phyloP scores from a whole-genome alignment of 35 echinoderm and acorn worm genomes.

The Hemicentrotus pulcherrimus region DNA sequence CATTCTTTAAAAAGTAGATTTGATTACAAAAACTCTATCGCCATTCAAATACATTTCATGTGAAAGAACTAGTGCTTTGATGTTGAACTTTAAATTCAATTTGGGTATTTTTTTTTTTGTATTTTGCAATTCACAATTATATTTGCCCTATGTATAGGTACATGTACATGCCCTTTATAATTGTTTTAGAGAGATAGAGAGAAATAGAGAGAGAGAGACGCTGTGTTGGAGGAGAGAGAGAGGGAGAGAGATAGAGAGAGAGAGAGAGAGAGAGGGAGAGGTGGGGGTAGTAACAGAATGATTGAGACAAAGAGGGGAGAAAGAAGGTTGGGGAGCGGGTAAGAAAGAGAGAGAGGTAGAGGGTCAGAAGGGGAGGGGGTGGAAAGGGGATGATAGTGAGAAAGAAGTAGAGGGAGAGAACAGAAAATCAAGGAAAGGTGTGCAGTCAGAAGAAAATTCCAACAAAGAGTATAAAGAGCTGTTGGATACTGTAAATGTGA shows the following conservation, averaged over 20 bases:
- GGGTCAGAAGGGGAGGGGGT: neutral
- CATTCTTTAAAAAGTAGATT: too few relatives aligned
- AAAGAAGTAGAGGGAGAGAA: neutral
- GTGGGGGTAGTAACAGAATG: neutral
- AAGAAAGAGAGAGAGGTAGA: neutral
- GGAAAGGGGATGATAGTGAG: neutral
- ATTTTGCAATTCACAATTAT: too few relatives aligned
- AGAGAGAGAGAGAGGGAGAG: neutral
- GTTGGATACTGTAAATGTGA: neutral
- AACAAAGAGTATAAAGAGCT: neutral
- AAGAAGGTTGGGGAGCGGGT: neutral
- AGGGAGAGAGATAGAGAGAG: neutral
- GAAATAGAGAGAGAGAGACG: neutral
- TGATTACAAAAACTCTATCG: too few relatives aligned
- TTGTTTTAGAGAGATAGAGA: neutral
- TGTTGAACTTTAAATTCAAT: too few relatives aligned
- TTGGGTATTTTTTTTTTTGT: too few relatives aligned
- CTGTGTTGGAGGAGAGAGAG: conserved; percentile 6
- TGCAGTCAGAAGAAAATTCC: neutral
- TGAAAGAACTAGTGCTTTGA: too few relatives aligned
- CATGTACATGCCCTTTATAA: too few relatives aligned
- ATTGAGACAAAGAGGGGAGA: neutral
- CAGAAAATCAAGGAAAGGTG: neutral
- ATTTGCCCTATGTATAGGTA: too few relatives aligned
- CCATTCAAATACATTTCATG: too few relatives aligned